Base-by-base conservation (phyloP, 2,113 vertebrate species). In the rat (Rattus norvegicus) region DNA sequence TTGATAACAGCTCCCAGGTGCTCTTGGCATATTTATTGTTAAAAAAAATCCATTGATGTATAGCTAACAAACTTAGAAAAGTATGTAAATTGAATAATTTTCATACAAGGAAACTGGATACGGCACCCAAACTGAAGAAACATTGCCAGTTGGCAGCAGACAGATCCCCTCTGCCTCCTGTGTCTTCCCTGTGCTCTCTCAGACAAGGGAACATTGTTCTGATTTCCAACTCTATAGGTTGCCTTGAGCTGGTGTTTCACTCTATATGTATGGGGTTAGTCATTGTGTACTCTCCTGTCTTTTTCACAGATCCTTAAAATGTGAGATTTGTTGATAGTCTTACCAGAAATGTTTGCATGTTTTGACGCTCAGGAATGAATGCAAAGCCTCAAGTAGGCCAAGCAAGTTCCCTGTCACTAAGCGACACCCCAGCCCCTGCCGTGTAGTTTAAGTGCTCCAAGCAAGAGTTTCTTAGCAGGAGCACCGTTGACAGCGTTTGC, bases 21-120 rank as follows among this genome's bases (percentile, higher is more conserved):
- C 84, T 88, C 36, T 87, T 67, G 52, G 83, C 91, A 79, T 49
- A n/a, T 83, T 20, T 70, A 49, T 94, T 91, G 49, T 87, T 77
- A 69, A 39, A 30, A 88, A 86, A 70, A 5, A 13, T 72, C 47
- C 87, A 61, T 70, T 88, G 54, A 26, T 75, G 9, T 24, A 47
- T 47, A 93, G 59, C 30, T 59, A 89, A 90, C 24, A 90, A 70
- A 69, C 4, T 75, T 65, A 30, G 14, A 47, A 84, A 84, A 19
- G 52, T 96, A 9, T 56, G 16, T 72, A 28, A 49, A 17, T 89
- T 77, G 33, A 79, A 80, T 81, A 80, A 56, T 80, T 85, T 93
- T 84, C 22, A 95, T 7, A 61, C 24, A 80, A 20, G 56, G 52
- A 43, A 69, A 63, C 36, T 69, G 43, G 30, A 7, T 93, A 61